Conservation (phyloP, 2,888 invertebrate genomes). For the Bunonema sp. region DNA sequence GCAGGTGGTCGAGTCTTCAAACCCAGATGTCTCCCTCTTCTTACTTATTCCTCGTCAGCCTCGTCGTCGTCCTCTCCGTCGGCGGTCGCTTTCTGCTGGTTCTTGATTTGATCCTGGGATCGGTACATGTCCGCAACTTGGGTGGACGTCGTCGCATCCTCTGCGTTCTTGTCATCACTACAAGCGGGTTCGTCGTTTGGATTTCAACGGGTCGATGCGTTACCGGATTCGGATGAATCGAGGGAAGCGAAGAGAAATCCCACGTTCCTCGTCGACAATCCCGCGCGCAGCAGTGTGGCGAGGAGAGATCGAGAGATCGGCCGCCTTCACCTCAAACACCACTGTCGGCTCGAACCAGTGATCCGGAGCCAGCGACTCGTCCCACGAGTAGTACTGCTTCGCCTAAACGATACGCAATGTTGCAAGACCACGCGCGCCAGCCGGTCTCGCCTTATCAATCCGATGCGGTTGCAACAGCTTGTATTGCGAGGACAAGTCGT, state of each 20-base stretch:
- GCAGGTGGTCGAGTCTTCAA: no score
- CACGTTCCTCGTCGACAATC: constrained; percentile 52
- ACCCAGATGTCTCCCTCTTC: no score
- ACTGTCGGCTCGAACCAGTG: constrained; percentile 70
- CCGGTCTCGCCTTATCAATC: constrained; percentile 50
- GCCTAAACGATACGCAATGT: constrained; percentile 8
- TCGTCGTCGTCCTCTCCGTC: constrained; percentile 14
- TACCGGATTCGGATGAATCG: constrained; percentile 64
- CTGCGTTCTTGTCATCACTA: constrained; percentile 77
- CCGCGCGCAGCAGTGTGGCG: constrained; percentile 70
- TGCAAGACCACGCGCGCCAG: background rate
- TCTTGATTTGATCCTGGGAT: constrained; percentile 70
- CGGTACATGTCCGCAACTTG: constrained; percentile 61
- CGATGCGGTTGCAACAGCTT: constrained; percentile 62
- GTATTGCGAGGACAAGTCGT: constrained; percentile 64
- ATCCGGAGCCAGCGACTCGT: constrained; percentile 61
- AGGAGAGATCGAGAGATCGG: constrained; percentile 88
- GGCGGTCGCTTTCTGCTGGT: constrained; percentile 14
- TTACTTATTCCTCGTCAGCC: no score
- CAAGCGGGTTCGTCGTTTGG: no score
- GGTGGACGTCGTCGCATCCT: constrained; percentile 74
- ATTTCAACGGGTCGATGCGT: background rate
- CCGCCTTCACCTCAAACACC: constrained; percentile 86
- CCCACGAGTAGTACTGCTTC: constrained; percentile 61
- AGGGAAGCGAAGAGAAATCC: constrained; percentile 80